Evolutionary conservation across 2,888 invertebrate species (phyloP).

Genomic region (Cyclophora albipunctata): DNA sequence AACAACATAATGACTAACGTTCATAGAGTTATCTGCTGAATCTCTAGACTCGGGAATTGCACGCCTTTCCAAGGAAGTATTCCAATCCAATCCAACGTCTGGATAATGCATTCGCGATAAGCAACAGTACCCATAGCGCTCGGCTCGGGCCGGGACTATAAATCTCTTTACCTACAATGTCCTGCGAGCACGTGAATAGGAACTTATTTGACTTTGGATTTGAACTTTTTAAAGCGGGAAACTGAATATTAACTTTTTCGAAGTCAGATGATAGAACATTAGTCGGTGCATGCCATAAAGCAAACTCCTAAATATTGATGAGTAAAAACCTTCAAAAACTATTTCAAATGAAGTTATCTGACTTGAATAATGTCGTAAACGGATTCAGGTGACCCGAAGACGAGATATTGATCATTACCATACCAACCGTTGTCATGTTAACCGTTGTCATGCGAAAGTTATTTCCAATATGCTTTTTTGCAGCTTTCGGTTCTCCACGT

Average conservation of each 20-base stretch:
- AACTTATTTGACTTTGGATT: too few species aligned
- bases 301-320: too few species aligned
- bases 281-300: too few species aligned
- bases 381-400: conserved; percentile 10
- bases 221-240: too few species aligned
- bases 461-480: conserved; percentile 11
- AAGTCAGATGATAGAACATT: too few species aligned
- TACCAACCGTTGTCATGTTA: conserved; percentile 36
- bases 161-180: conserved; percentile 2
- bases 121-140: conserved; percentile 10
- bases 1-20: too few species aligned
- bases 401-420: conserved; percentile 29
- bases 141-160: conserved; percentile 14
- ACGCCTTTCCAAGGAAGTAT: conserved; percentile 1
- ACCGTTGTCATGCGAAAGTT: conserved; percentile 38
- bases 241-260: too few species aligned
- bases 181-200: not conserved
- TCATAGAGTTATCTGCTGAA: too few species aligned
- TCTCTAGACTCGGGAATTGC: not conserved
- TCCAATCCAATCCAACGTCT: not conserved
- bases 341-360: too few species aligned
- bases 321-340: too few species aligned
- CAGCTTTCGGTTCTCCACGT: conserved; percentile 4
- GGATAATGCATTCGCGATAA: conserved; percentile 13
- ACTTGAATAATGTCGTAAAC: too few species aligned